phyloP scores from a whole-genome alignment of 1,140 invertebrate genomes.

The Bombus fervidus region DNA sequence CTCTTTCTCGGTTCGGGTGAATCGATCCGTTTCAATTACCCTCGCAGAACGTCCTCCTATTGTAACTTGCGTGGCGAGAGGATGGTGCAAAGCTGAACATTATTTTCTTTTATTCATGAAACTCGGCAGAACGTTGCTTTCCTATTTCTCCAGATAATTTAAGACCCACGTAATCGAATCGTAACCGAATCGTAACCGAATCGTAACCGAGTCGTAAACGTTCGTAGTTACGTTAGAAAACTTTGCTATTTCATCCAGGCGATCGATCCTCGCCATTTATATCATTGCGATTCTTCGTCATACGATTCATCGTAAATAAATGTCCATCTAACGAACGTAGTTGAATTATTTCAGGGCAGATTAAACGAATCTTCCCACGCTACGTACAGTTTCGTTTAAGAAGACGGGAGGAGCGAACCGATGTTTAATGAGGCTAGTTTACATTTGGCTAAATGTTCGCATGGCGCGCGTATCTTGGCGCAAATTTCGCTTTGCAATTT shows the following conservation, averaged over 20 bases:
- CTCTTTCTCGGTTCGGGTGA: not conserved
- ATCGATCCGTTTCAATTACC: constrained; percentile 59
- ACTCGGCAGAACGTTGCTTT: not conserved
- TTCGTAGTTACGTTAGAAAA: not conserved
- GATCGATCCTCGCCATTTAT: too few species aligned
- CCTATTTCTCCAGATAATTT: not conserved
- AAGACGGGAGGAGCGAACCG: not conserved
- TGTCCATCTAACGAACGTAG: accelerated
- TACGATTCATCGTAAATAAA: not conserved
- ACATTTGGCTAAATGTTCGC: not conserved
- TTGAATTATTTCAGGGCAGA: not conserved
- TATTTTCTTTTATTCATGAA: constrained; percentile 38
- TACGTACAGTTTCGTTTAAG: not conserved
- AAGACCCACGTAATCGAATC: not conserved
- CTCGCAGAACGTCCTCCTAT: constrained; percentile 19
- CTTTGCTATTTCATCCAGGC: not conserved
- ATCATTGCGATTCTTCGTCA: accelerated
- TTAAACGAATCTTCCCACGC: not conserved
- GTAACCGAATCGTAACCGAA: not conserved
- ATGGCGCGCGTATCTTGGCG: not conserved
- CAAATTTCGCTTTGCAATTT: not conserved
- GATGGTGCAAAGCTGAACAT: constrained; percentile 1
- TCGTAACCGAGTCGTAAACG: too few species aligned
- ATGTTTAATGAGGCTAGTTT: constrained; percentile 14
- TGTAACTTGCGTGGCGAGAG: constrained; percentile 13